These are phyloP conservation scores for Rhinophrynus dorsalis DNA, from an alignment of 2,797 vertebrate species.

Conservation along the genomic window DNA sequence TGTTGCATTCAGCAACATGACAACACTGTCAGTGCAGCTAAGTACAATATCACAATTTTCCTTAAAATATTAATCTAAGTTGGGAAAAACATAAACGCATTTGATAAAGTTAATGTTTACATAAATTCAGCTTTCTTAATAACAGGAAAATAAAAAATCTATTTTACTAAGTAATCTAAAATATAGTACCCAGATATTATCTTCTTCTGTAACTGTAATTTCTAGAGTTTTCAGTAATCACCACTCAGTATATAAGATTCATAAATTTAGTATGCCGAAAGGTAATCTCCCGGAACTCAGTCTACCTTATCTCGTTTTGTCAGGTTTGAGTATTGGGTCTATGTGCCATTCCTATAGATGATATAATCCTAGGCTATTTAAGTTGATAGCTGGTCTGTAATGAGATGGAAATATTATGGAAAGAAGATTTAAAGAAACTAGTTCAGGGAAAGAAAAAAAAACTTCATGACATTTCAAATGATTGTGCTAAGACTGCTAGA, in stretches of 20 bases:
- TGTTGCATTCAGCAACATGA: too few species aligned
- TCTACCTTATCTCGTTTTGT: slow-evolving; percentile 25
- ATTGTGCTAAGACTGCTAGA: slow-evolving; percentile 13
- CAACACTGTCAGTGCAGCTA: too few species aligned
- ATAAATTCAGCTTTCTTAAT: not conserved
- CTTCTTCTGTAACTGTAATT: not conserved
- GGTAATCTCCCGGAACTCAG: slow-evolving; percentile 7
- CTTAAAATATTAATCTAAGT: too few species aligned
- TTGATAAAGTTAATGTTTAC: not conserved
- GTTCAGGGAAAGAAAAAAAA: slow-evolving; percentile 21
- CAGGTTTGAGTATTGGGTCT: slow-evolving; percentile 2
- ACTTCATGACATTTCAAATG: slow-evolving; percentile 14
- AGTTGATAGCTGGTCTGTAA: slow-evolving; percentile 19
- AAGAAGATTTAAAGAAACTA: slow-evolving; percentile 44
- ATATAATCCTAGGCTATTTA: slow-evolving; percentile 27
- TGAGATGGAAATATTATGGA: slow-evolving; percentile 49
- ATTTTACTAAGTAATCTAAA: not conserved
- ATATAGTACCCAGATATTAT: not conserved
- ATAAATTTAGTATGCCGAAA: not conserved
- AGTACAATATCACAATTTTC: too few species aligned
- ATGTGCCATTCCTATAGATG: not conserved
- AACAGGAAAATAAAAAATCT: not conserved
- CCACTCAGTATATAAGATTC: not conserved
- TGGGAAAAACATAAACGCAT: not conserved
- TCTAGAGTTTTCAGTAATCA: not conserved